phyloP scores from a whole-genome alignment of 30 jellyfish, hydroid and myxozoan species.

The Aurelia aurita region DNA sequence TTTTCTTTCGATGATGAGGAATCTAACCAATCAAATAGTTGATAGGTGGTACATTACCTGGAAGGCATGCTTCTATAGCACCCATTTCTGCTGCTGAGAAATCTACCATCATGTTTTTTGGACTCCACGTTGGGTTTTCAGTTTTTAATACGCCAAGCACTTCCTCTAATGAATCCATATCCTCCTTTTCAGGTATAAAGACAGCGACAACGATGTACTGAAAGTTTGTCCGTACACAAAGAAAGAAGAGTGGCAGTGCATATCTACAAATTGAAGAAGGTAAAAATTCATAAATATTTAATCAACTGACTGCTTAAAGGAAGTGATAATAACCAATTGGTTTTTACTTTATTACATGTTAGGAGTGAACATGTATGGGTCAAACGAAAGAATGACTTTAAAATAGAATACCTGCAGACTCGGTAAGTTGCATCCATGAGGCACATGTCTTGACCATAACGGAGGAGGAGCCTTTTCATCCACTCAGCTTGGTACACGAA shows the following conservation, averaged over 20 bases:
- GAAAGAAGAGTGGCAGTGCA: slow-evolving; percentile 46
- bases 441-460: slow-evolving; percentile 44
- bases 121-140: slow-evolving; percentile 52
- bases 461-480: slow-evolving; percentile 26
- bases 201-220: slow-evolving; percentile 51
- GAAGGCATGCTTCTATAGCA: slow-evolving; percentile 31
- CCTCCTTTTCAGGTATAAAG: slow-evolving; percentile 57
- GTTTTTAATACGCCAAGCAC: slow-evolving; percentile 32
- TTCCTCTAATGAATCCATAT: slow-evolving; percentile 28
- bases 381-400: too few species aligned
- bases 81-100: slow-evolving; percentile 54
- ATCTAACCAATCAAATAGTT: too few species aligned
- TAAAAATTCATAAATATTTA: too few species aligned
- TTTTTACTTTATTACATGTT: too few species aligned
- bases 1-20: too few species aligned
- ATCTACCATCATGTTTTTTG: slow-evolving; percentile 58
- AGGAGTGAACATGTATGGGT: too few species aligned
- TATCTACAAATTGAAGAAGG: slow-evolving; percentile 1
- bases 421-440: slow-evolving; percentile 48
- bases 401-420: slow-evolving; percentile 5
- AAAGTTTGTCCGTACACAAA: slow-evolving; percentile 50
- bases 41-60: slow-evolving; percentile 10
- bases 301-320: too few species aligned
- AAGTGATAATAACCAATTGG: too few species aligned
- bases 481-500: slow-evolving; percentile 25